Conservation (phyloP, 1,140 invertebrate genomes). For the Littorina saxatilis region DNA sequence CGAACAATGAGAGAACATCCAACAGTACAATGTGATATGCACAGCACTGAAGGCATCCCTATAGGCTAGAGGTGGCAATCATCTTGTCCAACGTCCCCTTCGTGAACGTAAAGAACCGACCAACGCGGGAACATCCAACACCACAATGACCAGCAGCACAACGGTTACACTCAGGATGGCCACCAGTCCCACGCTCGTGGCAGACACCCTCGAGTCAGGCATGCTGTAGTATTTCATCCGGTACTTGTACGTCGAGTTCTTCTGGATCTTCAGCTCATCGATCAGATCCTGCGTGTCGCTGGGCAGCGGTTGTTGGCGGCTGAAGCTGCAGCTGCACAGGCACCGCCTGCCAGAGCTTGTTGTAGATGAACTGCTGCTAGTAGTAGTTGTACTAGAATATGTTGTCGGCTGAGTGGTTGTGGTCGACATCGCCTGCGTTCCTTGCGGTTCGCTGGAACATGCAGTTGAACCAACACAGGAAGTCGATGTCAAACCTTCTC, state of each 20-base stretch:
- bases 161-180: not conserved
- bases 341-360: not conserved
- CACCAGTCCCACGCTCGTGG: not conserved
- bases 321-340: not conserved
- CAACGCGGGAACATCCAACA: not conserved
- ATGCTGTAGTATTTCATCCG: not conserved
- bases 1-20: no score
- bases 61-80: no score
- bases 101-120: not conserved
- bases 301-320: not conserved
- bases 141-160: not conserved
- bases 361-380: no score
- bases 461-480: no score
- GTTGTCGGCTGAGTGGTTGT: not conserved
- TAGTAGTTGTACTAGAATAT: not conserved
- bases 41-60: no score
- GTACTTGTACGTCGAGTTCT: not conserved
- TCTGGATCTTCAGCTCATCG: not conserved
- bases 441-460: no score
- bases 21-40: no score
- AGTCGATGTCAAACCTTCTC: no score
- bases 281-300: not conserved
- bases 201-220: not conserved
- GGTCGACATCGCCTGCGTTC: not conserved
- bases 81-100: no score